Evolutionary conservation across 2,797 vertebrate genomes (phyloP), one percentile per base, ranked within the genome.

Genomic region (Ibycter americanus): DNA sequence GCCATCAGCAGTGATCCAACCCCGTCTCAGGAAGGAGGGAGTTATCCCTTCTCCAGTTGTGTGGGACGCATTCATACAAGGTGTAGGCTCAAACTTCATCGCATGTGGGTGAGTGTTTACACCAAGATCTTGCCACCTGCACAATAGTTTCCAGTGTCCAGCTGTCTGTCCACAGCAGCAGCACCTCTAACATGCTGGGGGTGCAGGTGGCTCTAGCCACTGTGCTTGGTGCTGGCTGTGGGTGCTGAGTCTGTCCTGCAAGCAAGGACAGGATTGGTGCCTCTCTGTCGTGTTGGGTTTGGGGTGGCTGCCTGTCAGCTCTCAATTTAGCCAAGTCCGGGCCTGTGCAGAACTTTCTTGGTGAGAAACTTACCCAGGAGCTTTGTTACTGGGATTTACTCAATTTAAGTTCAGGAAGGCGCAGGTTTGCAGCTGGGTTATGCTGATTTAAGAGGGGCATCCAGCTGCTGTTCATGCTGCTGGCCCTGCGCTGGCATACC

Each of bases 101-200:
- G 0, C 21, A 3, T 15, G 32, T 38, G 47, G 20, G 6, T n/a
- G 38, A 36, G 54, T 0, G 9, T 12, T 11, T 8, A 1, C 59
- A 11, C 8, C 22, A 8, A 42, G 47, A 5, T 3, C 46, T 51
- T 51, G 52, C 27, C 54, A 10, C 14, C 49, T 22, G 29, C 31
- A 4, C 1, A 16, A 6, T 8, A 1, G 9, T 4, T 42, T 47
- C 31, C 47, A 1, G 5, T 17, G 78, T n/a, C 49, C 61, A 4
- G 3, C 65, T 40, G 40, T 20, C 34, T 2, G 0, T 15, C 29
- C 36, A 1, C 49, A 31, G 59, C 4, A 3, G 46, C 59, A 55
- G 47, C 67, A 27, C 15, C 29, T 14, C 23, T 2, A 0, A 46
- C 0, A 0, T 5, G 23, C 59, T 4, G 42, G 40, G 68, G 11